Conservation (phyloP, 2,797 vertebrate genomes). For the Cirrhinus mrigala region DNA sequence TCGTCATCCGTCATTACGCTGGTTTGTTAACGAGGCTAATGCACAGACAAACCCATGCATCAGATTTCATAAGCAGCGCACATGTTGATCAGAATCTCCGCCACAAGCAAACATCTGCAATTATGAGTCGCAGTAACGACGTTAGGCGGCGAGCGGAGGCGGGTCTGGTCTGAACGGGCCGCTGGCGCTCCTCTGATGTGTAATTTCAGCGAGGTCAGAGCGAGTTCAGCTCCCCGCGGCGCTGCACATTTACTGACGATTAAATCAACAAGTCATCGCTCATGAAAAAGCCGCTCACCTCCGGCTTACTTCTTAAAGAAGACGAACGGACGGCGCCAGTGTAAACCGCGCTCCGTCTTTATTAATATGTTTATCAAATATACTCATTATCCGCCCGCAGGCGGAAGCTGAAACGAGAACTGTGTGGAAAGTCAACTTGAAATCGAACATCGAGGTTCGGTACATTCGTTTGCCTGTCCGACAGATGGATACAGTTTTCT, state of each 20-base stretch:
- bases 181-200: conserved; percentile 47
- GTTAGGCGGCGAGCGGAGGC: conserved; percentile 13
- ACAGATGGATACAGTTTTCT: neutral
- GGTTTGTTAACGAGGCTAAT: conserved; percentile 53
- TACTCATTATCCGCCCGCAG: conserved; percentile 3
- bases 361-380: conserved; percentile 47
- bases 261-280: conserved; percentile 58
- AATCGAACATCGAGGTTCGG: conserved; percentile 10
- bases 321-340: conserved; percentile 32
- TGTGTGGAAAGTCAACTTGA: neutral
- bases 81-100: conserved; percentile 14
- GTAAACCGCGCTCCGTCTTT: conserved; percentile 54
- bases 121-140: conserved; percentile 40
- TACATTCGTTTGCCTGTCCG: conserved; percentile 2
- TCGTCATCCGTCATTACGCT: conserved; percentile 46
- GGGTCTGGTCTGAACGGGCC: conserved; percentile 43
- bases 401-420: conserved; percentile 27
- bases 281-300: conserved; percentile 23
- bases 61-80: conserved; percentile 20
- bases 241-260: conserved; percentile 46
- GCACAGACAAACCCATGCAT: conserved; percentile 39
- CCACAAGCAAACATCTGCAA: conserved; percentile 46
- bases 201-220: conserved; percentile 53
- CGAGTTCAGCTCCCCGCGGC: conserved; percentile 36
- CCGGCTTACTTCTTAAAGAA: conserved; percentile 40